A percentile compares a stretch with the other conserved stretches of the same genome.
Evolutionary conservation across 2,113 vertebrate genomes (phyloP).

Genomic region (Lichenostomus cassidix): DNA sequence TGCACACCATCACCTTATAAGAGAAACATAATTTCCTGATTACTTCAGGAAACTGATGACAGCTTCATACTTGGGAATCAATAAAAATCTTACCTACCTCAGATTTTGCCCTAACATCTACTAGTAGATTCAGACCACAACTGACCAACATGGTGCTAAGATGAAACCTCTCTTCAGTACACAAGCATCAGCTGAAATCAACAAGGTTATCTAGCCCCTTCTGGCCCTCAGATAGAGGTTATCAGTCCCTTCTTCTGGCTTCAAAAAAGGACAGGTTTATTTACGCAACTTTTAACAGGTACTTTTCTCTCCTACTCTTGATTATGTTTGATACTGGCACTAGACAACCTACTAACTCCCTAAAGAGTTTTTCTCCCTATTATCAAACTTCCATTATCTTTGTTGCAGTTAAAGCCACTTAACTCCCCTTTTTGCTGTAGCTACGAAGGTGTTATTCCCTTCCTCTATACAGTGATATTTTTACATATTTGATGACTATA

Average conservation of each 20-base stretch:
- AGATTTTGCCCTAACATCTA: background rate
- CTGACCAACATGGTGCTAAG: background rate
- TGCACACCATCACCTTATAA: background rate
- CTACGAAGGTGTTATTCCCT: background rate
- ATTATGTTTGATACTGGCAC: background rate
- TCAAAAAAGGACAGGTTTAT: background rate
- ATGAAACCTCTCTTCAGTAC: background rate
- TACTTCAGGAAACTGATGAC: background rate
- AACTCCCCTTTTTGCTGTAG: background rate
- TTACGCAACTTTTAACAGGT: background rate
- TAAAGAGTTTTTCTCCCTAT: background rate
- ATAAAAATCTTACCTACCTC: background rate
- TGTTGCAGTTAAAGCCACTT: background rate
- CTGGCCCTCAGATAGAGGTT: background rate
- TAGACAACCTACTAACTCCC: background rate
- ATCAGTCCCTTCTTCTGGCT: background rate
- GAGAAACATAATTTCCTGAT: background rate
- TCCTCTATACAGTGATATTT: background rate
- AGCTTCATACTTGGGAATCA: background rate
- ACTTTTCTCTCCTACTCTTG: background rate
- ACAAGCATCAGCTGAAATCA: background rate
- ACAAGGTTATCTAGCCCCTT: background rate
- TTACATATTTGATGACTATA: accelerated
- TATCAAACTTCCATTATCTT: background rate
- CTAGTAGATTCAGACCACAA: background rate